Conservation (phyloP, 2,888 invertebrate species). For the Leptopilina drosophilae region DNA sequence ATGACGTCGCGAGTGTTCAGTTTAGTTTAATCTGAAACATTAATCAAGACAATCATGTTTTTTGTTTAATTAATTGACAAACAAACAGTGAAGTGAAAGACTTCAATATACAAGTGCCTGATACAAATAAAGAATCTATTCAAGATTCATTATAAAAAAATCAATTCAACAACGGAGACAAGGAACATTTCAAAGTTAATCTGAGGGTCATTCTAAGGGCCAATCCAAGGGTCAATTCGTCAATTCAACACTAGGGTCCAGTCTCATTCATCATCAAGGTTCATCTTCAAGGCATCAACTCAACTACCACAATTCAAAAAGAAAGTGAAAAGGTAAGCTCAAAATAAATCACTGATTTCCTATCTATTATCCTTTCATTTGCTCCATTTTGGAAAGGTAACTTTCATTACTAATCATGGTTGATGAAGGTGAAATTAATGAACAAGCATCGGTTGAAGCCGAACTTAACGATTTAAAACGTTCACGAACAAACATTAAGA, state of each 20-base stretch:
- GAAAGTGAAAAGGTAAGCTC: background rate
- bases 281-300: background rate
- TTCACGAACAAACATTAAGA: background rate
- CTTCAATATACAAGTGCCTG: no score
- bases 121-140: background rate
- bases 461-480: conserved; percentile 9
- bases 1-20: no score
- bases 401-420: background rate
- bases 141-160: background rate
- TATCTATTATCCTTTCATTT: background rate
- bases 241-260: background rate
- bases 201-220: background rate
- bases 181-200: no score
- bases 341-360: background rate
- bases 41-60: no score
- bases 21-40: no score
- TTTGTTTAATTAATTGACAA: no score
- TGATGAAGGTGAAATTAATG: background rate
- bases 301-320: background rate
- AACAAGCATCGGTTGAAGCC: background rate
- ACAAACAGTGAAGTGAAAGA: no score
- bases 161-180: background rate
- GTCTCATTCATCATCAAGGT: background rate
- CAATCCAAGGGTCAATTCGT: no score
- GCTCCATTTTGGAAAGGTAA: background rate